Percentiles rank a stretch among this genome's conserved stretches.
Conservation (phyloP, 1,140 invertebrate species). For the Zaprionus africanus region DNA sequence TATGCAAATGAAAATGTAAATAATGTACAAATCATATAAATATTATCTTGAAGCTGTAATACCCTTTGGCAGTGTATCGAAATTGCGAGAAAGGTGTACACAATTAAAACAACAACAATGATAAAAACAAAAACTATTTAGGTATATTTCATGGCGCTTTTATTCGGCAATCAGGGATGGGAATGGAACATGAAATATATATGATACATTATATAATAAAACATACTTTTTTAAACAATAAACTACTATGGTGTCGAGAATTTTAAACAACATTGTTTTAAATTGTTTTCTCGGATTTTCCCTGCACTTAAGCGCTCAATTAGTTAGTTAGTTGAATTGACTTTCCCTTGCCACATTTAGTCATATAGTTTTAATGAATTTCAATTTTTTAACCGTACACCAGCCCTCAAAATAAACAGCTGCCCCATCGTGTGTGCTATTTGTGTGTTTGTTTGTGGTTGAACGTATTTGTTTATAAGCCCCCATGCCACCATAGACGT, state of each 20-base stretch:
- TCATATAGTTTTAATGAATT: neutral
- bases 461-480: conserved; percentile 12
- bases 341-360: neutral
- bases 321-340: neutral
- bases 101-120: conserved; percentile 8
- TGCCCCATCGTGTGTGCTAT: conserved; percentile 15
- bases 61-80: conserved; percentile 10
- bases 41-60: neutral
- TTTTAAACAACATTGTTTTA: neutral
- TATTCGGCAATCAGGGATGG: conserved; percentile 16
- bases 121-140: conserved; percentile 6
- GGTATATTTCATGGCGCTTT: neutral
- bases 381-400: neutral
- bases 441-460: conserved; percentile 33
- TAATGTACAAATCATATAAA: neutral
- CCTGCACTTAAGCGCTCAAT: neutral
- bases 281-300: neutral
- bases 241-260: too few species aligned
- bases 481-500: neutral
- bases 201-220: neutral
- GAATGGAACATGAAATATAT: conserved; percentile 7
- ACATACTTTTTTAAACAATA: neutral
- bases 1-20: neutral
- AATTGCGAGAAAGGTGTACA: conserved; percentile 15
- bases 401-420: conserved; percentile 8